Percentiles rank a stretch among this genome's conserved stretches.
Conservation (phyloP, 2,888 invertebrate species). For the Melikaiella ostensackeni region DNA sequence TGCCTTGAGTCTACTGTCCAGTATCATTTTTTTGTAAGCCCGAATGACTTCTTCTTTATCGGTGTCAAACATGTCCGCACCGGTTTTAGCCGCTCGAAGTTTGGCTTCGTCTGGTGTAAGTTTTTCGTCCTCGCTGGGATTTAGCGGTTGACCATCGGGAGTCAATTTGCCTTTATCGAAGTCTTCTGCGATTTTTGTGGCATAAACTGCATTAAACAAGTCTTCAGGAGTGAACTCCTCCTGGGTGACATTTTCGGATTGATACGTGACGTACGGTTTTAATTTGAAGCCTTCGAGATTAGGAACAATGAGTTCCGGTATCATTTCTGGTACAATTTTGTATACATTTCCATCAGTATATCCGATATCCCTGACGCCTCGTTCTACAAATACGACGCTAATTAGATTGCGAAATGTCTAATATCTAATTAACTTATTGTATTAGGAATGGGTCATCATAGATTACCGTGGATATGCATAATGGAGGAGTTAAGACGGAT, state of each 20-base stretch:
- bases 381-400: slow-evolving; percentile 76
- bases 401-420: not conserved
- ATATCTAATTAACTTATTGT: not conserved
- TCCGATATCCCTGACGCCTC: slow-evolving; percentile 85
- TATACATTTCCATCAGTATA: slow-evolving; percentile 78
- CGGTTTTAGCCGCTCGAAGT: slow-evolving; percentile 84
- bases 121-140: slow-evolving; percentile 86
- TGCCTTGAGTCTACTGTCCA: not conserved
- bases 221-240: slow-evolving; percentile 90
- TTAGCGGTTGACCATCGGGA: slow-evolving; percentile 83
- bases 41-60: slow-evolving; percentile 26
- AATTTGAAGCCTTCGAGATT: slow-evolving; percentile 89
- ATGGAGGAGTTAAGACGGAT: not conserved
- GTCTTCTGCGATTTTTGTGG: slow-evolving; percentile 87
- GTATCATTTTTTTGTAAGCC: not conserved
- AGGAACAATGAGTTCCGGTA: slow-evolving; percentile 95
- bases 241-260: slow-evolving; percentile 85
- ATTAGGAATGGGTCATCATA: not conserved
- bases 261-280: slow-evolving; percentile 97
- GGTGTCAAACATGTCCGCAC: slow-evolving; percentile 86
- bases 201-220: slow-evolving; percentile 89
- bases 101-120: slow-evolving; percentile 86
- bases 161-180: slow-evolving; percentile 85
- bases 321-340: slow-evolving; percentile 88
- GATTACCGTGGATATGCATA: not conserved